Conservation (phyloP, 2,888 invertebrate genomes). For the Choreutis nemorana region DNA sequence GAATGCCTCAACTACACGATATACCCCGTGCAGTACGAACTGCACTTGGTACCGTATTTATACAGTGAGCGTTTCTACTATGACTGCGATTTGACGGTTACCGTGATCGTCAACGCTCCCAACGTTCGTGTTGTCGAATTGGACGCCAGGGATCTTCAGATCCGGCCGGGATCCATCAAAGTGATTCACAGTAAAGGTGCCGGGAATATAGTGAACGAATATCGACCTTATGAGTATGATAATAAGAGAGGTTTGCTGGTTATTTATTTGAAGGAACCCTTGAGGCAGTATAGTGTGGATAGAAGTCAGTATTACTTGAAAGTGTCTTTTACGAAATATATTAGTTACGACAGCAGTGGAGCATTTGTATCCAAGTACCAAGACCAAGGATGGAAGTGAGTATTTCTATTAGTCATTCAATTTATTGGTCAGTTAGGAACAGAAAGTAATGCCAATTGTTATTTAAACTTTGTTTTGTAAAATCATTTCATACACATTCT, state of each 20-base stretch:
- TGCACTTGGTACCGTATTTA: constrained; percentile 37
- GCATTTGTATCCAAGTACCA: constrained; percentile 38
- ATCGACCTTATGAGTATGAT: constrained; percentile 40
- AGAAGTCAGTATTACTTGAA: constrained; percentile 33
- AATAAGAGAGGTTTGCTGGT: constrained; percentile 27
- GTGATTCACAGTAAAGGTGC: constrained; percentile 23
- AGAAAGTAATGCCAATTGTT: no score
- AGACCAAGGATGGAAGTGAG: constrained; percentile 35
- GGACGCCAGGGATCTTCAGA: constrained; percentile 36
- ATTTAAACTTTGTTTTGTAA: no score
- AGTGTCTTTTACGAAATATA: constrained; percentile 31
- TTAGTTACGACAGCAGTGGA: constrained; percentile 27
- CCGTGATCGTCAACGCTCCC: constrained; percentile 43
- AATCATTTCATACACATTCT: no score
- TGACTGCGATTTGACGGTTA: constrained; percentile 42
- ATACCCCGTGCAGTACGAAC: constrained; percentile 52
- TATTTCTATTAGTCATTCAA: constrained; percentile 14
- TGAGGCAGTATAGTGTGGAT: constrained; percentile 26
- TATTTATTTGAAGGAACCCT: constrained; percentile 36
- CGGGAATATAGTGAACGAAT: constrained; percentile 9
- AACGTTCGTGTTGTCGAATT: constrained; percentile 38
- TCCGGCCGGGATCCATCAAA: constrained; percentile 27
- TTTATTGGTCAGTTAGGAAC: background rate
- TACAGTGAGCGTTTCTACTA: constrained; percentile 30
- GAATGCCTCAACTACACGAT: constrained; percentile 56